These are phyloP conservation scores for Pangasianodon hypophthalmus DNA, from an alignment of 2,113 vertebrate species.

Conservation along the genomic window DNA sequence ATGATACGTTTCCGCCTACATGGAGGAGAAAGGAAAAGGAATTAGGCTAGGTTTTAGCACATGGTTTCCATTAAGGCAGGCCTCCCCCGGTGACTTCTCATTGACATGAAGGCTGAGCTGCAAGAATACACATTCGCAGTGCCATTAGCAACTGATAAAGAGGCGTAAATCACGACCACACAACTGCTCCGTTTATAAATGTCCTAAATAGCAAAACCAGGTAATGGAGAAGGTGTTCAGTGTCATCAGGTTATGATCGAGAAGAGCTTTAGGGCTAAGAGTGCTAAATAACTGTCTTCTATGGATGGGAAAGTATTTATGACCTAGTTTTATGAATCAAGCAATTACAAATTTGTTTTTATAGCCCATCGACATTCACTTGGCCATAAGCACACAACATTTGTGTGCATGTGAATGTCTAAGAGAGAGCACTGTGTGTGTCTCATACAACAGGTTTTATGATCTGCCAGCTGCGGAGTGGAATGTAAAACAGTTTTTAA, in stretches of 20 bases:
- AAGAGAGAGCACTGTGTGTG: background rate
- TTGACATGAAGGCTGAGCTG: conserved; percentile 48
- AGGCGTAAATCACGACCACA: conserved; percentile 49
- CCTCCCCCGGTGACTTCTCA: conserved; percentile 44
- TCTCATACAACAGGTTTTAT: conserved; percentile 38
- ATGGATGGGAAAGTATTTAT: conserved; percentile 21
- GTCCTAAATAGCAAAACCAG: conserved; percentile 5
- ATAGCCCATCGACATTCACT: background rate
- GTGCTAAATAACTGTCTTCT: conserved; percentile 11
- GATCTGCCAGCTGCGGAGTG: conserved; percentile 38
- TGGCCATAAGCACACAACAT: background rate
- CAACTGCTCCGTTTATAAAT: background rate
- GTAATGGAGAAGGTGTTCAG: conserved; percentile 3
- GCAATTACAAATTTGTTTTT: conserved; percentile 7
- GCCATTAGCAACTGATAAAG: conserved; percentile 52
- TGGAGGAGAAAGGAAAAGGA: conserved; percentile 20
- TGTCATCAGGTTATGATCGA: background rate
- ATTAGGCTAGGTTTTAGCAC: conserved; percentile 33
- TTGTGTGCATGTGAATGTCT: background rate
- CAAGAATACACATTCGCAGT: conserved; percentile 38
- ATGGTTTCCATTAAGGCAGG: conserved; percentile 53
- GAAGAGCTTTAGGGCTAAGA: background rate
- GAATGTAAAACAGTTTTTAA: conserved; percentile 23
- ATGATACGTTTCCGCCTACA: conserved; percentile 12
- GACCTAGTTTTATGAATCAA: conserved; percentile 31